phyloP scores from a whole-genome alignment of 2,888 invertebrate genomes.

The Ormyrus thymus region DNA sequence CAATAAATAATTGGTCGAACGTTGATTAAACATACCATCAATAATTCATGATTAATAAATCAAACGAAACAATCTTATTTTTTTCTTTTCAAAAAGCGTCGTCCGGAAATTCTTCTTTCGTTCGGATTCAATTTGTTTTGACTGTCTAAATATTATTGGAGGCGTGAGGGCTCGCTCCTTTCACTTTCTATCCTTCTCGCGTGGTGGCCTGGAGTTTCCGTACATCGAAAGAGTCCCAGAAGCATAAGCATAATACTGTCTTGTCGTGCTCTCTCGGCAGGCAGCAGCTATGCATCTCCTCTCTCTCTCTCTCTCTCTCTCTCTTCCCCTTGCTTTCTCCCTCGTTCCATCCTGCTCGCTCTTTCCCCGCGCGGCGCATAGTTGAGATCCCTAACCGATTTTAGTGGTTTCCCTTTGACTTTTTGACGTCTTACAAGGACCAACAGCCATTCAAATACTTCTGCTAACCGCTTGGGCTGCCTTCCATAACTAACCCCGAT shows the following conservation, averaged over 20 bases:
- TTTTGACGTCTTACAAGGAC: slow-evolving; percentile 74
- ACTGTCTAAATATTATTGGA: slow-evolving; percentile 32
- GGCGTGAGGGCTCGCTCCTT: slow-evolving; percentile 22
- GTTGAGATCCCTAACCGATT: slow-evolving; percentile 75
- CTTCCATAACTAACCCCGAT: slow-evolving; percentile 71
- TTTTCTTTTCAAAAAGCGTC: background rate
- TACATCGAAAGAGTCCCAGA: slow-evolving; percentile 52
- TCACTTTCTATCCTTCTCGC: slow-evolving; percentile 10
- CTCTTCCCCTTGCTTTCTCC: slow-evolving; percentile 51
- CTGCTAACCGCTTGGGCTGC: slow-evolving; percentile 64
- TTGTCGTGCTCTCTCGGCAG: slow-evolving; percentile 48
- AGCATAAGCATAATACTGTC: slow-evolving; percentile 27
- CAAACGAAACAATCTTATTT: no score
- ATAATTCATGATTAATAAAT: background rate
- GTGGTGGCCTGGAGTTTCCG: slow-evolving; percentile 38
- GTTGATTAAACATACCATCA: background rate
- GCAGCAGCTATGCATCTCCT: slow-evolving; percentile 9
- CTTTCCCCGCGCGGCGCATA: slow-evolving; percentile 62
- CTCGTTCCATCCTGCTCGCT: slow-evolving; percentile 51
- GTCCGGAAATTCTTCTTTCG: background rate
- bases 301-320: slow-evolving; percentile 30
- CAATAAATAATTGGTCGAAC: background rate
- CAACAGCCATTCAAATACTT: slow-evolving; percentile 73
- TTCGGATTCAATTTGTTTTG: slow-evolving; percentile 14
- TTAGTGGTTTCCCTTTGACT: slow-evolving; percentile 74